Conservation (phyloP, 2,797 vertebrate genomes). For the Myripristis jacobus region DNA sequence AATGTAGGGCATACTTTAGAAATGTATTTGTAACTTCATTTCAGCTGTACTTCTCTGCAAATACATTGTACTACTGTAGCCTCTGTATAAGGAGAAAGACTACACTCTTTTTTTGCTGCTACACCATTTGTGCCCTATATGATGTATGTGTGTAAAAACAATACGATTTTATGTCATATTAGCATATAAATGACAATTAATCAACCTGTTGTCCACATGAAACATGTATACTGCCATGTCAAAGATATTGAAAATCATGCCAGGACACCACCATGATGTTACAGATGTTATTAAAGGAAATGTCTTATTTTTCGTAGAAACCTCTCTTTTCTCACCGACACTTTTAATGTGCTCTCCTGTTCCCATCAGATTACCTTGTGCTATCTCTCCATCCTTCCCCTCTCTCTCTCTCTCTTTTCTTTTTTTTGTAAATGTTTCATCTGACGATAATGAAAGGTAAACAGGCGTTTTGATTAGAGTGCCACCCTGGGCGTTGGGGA, state of each 20-base stretch:
- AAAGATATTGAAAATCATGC: conserved; percentile 74
- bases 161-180: conserved; percentile 77
- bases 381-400: no score
- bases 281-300: conserved; percentile 86
- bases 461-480: conserved; percentile 82
- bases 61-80: conserved; percentile 75
- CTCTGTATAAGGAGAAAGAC: conserved; percentile 70
- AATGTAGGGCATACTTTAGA: conserved; percentile 67
- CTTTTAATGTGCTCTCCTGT: conserved; percentile 30
- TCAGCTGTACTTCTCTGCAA: conserved; percentile 71
- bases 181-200: conserved; percentile 72
- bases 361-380: no score
- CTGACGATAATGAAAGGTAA: conserved; percentile 85
- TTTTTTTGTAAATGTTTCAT: conserved; percentile 68
- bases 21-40: conserved; percentile 71
- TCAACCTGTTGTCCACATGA: conserved; percentile 75
- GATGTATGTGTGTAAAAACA: conserved; percentile 78
- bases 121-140: conserved; percentile 88
- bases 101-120: conserved; percentile 84
- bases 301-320: conserved; percentile 87
- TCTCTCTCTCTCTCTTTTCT: conserved; percentile 25
- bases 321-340: conserved; percentile 53
- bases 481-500: conserved; percentile 74
- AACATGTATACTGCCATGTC: conserved; percentile 71
- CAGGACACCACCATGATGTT: conserved; percentile 81